phyloP scores from a whole-genome alignment of 2,888 invertebrate genomes.

The Gonocerus acuteangulatus region DNA sequence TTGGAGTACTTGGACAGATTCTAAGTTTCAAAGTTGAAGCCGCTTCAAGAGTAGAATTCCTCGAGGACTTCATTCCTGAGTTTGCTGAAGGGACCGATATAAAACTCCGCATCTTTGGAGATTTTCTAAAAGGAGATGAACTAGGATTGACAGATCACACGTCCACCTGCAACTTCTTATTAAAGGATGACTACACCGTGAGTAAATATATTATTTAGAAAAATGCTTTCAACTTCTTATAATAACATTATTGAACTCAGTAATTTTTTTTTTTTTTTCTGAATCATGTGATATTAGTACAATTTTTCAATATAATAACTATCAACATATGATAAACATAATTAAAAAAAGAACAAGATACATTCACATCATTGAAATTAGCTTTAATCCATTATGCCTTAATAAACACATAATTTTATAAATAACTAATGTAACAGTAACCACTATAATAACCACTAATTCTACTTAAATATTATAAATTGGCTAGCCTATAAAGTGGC shows the following conservation, averaged over 20 bases:
- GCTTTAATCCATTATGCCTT: too few relatives aligned
- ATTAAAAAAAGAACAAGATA: too few relatives aligned
- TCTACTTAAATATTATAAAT: too few relatives aligned
- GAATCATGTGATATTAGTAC: neutral
- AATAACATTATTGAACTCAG: too few relatives aligned
- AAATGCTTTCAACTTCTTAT: too few relatives aligned
- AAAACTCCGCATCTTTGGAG: slow-evolving; percentile 4
- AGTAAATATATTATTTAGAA: neutral
- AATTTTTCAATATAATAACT: neutral
- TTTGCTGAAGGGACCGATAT: slow-evolving; percentile 3
- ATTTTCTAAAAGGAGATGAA: slow-evolving; percentile 18
- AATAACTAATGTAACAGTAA: too few relatives aligned
- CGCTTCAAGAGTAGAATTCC: slow-evolving; percentile 2
- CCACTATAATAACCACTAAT: too few relatives aligned
- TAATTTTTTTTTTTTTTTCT: neutral
- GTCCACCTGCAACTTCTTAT: slow-evolving; percentile 4
- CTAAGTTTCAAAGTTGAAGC: slow-evolving; percentile 15
- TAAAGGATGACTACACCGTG: slow-evolving; percentile 18
- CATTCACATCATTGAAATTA: too few relatives aligned
- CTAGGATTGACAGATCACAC: slow-evolving; percentile 17
- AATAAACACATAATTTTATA: too few relatives aligned
- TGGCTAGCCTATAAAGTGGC: too few relatives aligned
- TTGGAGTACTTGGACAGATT: slow-evolving; percentile 16
- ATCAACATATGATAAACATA: neutral
- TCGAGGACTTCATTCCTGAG: slow-evolving; percentile 10